These are phyloP conservation scores for Brachynemurus nebulosus DNA, from an alignment of 2,888 invertebrate genomes.

Conservation along the genomic window DNA sequence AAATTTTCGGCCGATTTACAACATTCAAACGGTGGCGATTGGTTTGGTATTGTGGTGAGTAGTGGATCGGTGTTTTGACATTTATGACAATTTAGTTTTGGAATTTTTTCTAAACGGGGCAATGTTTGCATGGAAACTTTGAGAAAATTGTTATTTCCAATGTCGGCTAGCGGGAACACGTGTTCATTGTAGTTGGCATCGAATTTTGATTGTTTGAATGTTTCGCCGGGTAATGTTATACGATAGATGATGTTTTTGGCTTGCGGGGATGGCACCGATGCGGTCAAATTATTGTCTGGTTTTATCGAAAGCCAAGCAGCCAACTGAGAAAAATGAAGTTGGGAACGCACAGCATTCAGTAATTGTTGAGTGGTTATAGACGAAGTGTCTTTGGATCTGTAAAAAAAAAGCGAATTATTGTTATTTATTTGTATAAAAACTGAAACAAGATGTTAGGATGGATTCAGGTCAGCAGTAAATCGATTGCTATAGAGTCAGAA, in stretches of 20 bases:
- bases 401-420: too few relatives aligned
- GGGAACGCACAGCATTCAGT: constrained; percentile 85
- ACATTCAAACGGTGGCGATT: constrained; percentile 18
- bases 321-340: constrained; percentile 92
- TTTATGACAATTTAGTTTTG: constrained; percentile 40
- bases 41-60: constrained; percentile 11
- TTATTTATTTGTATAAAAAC: too few relatives aligned
- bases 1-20: constrained; percentile 19
- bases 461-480: too few relatives aligned
- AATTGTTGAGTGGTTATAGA: constrained; percentile 53
- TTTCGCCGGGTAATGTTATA: constrained; percentile 52
- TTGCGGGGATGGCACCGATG: constrained; percentile 26
- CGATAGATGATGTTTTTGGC: constrained; percentile 46
- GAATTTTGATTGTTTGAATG: constrained; percentile 38
- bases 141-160: constrained; percentile 47
- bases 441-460: too few relatives aligned
- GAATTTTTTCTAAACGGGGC: constrained; percentile 61
- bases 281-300: constrained; percentile 23
- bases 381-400: constrained; percentile 34
- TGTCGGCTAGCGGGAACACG: constrained; percentile 55
- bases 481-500: too few relatives aligned
- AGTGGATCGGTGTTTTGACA: constrained; percentile 22
- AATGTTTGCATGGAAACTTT: constrained; percentile 50
- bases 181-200: constrained; percentile 47
- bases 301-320: constrained; percentile 71